Evolutionary conservation across 2,888 invertebrate species (phyloP).

Genomic region (Gymnosoma rotundatum): DNA sequence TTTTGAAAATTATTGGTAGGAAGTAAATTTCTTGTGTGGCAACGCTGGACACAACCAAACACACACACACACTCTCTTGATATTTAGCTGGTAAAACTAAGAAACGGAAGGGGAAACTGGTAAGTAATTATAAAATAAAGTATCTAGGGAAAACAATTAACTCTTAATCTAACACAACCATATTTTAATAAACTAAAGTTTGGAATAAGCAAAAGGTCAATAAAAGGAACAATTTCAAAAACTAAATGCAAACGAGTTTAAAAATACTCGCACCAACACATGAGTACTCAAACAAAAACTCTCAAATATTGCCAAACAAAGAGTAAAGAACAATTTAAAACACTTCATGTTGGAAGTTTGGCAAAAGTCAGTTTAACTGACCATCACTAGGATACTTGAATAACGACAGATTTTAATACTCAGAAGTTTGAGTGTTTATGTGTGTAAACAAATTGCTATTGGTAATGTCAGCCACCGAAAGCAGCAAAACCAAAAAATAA

Average conservation of each 20-base stretch:
- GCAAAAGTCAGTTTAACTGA: slow-evolving; percentile 50
- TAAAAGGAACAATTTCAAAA: slow-evolving; percentile 28
- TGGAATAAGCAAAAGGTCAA: slow-evolving; percentile 23
- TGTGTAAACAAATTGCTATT: neutral
- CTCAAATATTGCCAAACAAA: neutral
- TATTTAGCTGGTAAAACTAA: slow-evolving; percentile 27
- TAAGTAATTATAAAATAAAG: slow-evolving; percentile 26
- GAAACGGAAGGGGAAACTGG: slow-evolving; percentile 40
- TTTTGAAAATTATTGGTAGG: too few species aligned
- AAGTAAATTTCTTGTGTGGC: too few species aligned
- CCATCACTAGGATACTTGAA: slow-evolving; percentile 8
- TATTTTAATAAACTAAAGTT: slow-evolving; percentile 58
- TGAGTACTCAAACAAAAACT: neutral
- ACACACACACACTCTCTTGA: neutral
- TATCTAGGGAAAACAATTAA: slow-evolving; percentile 58
- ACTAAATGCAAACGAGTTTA: neutral
- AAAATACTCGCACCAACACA: neutral
- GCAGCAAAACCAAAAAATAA: slow-evolving; percentile 13
- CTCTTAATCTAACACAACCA: slow-evolving; percentile 60
- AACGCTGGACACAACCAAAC: too few species aligned
- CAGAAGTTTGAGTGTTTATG: neutral
- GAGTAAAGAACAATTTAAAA: slow-evolving; percentile 22
- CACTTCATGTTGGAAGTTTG: slow-evolving; percentile 57
- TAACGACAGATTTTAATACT: slow-evolving; percentile 39
- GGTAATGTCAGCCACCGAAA: slow-evolving; percentile 35